Evolutionary conservation across 1,140 invertebrate genomes (phyloP).

Genomic region (Solenopsis invicta): DNA sequence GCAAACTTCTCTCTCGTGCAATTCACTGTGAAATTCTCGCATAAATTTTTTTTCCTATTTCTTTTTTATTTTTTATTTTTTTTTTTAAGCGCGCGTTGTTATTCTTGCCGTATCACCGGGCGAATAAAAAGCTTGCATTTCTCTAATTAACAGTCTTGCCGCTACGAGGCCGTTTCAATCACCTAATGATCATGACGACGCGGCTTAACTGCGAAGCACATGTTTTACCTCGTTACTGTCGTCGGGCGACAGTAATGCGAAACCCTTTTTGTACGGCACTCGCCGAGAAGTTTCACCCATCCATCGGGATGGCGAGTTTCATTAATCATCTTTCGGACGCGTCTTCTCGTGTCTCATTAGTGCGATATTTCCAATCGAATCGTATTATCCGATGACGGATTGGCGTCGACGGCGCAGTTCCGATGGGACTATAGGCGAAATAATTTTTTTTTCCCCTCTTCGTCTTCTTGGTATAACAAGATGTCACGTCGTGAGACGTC

Average conservation of each 20-base stretch:
- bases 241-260: constrained; percentile 34
- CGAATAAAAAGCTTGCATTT: constrained; percentile 1
- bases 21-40: constrained; percentile 43
- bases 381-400: constrained; percentile 74
- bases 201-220: constrained; percentile 35
- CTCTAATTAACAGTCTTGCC: constrained; percentile 57
- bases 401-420: constrained; percentile 48
- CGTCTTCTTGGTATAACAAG: neutral
- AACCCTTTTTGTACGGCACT: constrained; percentile 56
- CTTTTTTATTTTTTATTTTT: too few species aligned
- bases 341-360: constrained; percentile 53
- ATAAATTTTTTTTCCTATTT: neutral
- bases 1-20: neutral
- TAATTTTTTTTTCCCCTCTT: neutral
- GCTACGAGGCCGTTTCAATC: neutral
- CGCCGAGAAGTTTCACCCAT: constrained; percentile 67
- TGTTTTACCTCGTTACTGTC: constrained; percentile 60
- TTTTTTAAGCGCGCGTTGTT: neutral
- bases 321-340: constrained; percentile 70
- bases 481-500: constrained; percentile 17
- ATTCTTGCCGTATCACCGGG: neutral
- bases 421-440: constrained; percentile 30
- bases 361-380: constrained; percentile 73
- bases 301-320: constrained; percentile 56
- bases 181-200: constrained; percentile 53